These are phyloP conservation scores for Ispidina picta DNA, from an alignment of 2,797 vertebrate genomes.

Conservation along the genomic window DNA sequence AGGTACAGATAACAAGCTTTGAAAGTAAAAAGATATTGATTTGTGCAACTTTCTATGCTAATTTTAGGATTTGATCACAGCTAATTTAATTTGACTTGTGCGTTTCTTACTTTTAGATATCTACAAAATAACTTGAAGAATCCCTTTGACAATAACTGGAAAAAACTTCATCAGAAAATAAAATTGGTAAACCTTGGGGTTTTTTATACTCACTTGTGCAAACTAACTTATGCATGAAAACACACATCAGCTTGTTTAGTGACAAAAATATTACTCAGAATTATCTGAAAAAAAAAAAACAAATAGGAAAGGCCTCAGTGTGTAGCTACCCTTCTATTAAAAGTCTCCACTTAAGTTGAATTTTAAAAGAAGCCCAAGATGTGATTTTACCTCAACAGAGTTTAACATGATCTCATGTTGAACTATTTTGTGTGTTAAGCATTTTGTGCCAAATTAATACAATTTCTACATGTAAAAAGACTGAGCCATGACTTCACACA, in stretches of 20 bases:
- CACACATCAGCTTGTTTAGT: neutral
- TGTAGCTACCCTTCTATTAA: neutral
- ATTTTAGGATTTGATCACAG: slow-evolving; percentile 65
- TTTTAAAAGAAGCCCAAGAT: neutral
- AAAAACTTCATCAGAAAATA: neutral
- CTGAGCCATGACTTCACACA: neutral
- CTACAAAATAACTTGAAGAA: slow-evolving; percentile 3
- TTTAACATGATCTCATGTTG: neutral
- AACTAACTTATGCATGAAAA: neutral
- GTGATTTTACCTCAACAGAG: neutral
- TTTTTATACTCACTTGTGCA: neutral
- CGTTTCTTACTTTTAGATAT: slow-evolving; percentile 39
- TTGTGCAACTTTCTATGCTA: slow-evolving; percentile 67
- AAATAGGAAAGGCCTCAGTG: neutral
- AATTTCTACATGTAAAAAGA: neutral
- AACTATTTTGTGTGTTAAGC: neutral
- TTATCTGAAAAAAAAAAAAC: neutral
- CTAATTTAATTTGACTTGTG: slow-evolving; percentile 71
- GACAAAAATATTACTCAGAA: neutral
- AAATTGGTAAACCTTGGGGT: neutral
- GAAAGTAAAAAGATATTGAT: slow-evolving; percentile 75
- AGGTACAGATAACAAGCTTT: slow-evolving; percentile 68
- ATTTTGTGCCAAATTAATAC: neutral
- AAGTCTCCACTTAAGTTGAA: neutral
- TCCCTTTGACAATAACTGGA: neutral